phyloP scores from a whole-genome alignment of 2,797 vertebrate species.

The Sparidentex hasta region DNA sequence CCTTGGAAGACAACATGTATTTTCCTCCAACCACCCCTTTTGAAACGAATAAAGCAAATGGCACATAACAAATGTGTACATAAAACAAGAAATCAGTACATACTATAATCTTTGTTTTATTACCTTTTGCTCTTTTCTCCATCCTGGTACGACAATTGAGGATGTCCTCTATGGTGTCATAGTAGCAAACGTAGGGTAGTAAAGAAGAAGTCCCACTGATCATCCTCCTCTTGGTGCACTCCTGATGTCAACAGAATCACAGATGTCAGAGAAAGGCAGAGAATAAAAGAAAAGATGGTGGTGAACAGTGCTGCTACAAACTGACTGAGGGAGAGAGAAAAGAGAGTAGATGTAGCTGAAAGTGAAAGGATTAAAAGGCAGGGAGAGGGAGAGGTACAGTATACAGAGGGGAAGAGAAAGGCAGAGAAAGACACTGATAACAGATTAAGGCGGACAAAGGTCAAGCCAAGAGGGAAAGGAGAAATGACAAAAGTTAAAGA shows the following conservation, averaged over 20 bases:
- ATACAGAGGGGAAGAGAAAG: neutral
- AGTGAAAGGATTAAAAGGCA: neutral
- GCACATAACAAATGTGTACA: neutral
- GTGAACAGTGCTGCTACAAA: neutral
- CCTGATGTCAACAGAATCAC: constrained; percentile 60
- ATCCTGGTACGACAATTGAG: constrained; percentile 20
- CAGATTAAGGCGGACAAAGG: neutral
- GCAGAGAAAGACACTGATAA: neutral
- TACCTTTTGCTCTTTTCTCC: constrained; percentile 60
- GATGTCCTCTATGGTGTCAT: constrained; percentile 68
- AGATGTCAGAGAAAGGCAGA: neutral
- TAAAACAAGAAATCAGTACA: neutral
- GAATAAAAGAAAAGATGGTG: neutral
- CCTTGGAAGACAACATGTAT: neutral
- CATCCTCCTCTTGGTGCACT: constrained; percentile 77
- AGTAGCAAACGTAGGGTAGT: constrained; percentile 76
- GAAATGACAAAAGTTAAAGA: constrained; percentile 7
- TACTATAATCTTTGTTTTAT: constrained; percentile 1
- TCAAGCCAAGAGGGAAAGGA: constrained; percentile 6
- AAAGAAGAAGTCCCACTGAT: constrained; percentile 70
- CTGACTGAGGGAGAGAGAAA: neutral
- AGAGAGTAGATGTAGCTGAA: neutral
- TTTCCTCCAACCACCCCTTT: neutral
- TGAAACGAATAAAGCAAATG: neutral
- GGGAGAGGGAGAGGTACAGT: neutral